A percentile compares a stretch with the other conserved stretches of the same genome.
These are phyloP conservation scores for Menura novaehollandiae DNA, from an alignment of 2,113 vertebrate species.

Conservation along the genomic window DNA sequence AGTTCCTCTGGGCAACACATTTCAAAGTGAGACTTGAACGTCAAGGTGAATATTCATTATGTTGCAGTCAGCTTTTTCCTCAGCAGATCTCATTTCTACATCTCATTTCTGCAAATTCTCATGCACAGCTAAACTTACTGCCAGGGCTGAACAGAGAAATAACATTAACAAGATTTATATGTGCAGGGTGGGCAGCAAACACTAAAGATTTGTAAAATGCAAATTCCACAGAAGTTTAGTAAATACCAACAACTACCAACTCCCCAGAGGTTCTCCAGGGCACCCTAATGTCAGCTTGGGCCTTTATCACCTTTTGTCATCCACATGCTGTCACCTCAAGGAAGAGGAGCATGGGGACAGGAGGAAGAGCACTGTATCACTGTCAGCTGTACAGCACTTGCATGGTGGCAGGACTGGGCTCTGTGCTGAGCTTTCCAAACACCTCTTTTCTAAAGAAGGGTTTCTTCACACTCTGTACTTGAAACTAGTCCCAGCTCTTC, in stretches of 20 bases:
- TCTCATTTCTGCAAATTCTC: background rate
- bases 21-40: constrained; percentile 7
- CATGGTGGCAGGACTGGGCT: background rate
- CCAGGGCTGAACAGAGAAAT: background rate
- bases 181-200: background rate
- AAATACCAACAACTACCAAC: background rate
- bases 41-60: constrained; percentile 22
- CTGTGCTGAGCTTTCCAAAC: background rate
- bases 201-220: background rate
- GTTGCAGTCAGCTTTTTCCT: background rate
- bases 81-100: background rate
- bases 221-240: background rate
- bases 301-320: background rate
- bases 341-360: background rate
- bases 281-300: background rate
- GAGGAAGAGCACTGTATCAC: fast-evolving
- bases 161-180: background rate
- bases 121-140: background rate
- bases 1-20: background rate
- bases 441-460: background rate
- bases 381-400: background rate
- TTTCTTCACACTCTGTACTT: background rate
- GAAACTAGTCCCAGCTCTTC: background rate
- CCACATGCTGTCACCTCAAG: background rate
- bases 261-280: background rate